Conservation (phyloP, 2,113 vertebrate genomes). For the Trichomycterus rosablanca region DNA sequence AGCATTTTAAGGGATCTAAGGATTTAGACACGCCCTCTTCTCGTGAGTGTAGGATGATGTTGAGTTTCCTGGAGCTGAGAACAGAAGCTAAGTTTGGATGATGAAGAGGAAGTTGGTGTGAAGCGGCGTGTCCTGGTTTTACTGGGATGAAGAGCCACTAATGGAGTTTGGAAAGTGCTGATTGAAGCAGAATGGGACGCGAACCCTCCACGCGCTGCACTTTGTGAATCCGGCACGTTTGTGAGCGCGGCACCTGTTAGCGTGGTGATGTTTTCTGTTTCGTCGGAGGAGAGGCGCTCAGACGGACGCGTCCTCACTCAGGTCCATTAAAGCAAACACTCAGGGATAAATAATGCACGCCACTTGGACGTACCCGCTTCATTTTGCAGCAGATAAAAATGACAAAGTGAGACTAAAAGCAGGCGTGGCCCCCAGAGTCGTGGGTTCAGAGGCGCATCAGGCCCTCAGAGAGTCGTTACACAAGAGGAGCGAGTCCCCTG, state of each 20-base stretch:
- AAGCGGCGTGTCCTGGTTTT: background rate
- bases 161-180: conserved; percentile 9
- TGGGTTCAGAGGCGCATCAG: too few relatives aligned
- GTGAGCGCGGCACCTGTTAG: background rate
- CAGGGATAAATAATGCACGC: too few relatives aligned
- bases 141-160: too few relatives aligned
- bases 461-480: background rate
- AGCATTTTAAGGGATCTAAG: too few relatives aligned
- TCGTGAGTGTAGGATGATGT: too few relatives aligned
- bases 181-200: conserved; percentile 6
- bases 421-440: background rate
- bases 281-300: background rate
- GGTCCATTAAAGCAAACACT: conserved; percentile 17
- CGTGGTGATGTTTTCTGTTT: background rate
- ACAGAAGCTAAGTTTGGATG: background rate
- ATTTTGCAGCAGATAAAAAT: background rate
- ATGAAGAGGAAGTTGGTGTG: background rate
- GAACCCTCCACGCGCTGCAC: too few relatives aligned
- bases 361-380: too few relatives aligned
- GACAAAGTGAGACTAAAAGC: background rate
- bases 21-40: too few relatives aligned
- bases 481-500: background rate
- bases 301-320: background rate
- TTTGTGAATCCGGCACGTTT: too few relatives aligned
- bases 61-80: too few relatives aligned